Conservation (phyloP, 1,140 invertebrate genomes). For the Mycetomoellerius zeteki region DNA sequence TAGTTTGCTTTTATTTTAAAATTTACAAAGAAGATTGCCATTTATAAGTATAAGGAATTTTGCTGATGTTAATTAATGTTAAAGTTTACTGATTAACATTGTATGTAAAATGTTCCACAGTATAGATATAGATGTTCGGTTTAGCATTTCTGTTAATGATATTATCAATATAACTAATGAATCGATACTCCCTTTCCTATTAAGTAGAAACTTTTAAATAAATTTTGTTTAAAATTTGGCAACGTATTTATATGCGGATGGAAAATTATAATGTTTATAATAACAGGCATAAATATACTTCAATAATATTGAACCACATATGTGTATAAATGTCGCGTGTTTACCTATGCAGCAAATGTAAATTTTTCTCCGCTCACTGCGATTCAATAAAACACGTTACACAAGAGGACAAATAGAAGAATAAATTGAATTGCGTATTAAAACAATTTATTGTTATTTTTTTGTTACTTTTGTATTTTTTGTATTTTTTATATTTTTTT, state of each 20-base stretch:
- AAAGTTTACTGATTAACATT: background rate
- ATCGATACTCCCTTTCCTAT: background rate
- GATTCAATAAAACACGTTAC: slow-evolving; percentile 56
- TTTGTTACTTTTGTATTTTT: slow-evolving; percentile 21
- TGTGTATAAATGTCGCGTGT: slow-evolving; percentile 39
- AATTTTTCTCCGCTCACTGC: slow-evolving; percentile 44
- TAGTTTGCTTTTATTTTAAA: background rate
- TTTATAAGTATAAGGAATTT: background rate
- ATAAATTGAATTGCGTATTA: slow-evolving; percentile 59
- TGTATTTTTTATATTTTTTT: slow-evolving; percentile 40
- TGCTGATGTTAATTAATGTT: background rate
- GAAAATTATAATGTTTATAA: slow-evolving; percentile 52
- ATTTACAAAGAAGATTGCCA: background rate
- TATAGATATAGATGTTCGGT: background rate
- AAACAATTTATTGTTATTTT: slow-evolving; percentile 50
- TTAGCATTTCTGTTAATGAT: background rate
- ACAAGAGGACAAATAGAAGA: slow-evolving; percentile 47
- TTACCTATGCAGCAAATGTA: slow-evolving; percentile 50
- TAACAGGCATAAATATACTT: slow-evolving; percentile 49
- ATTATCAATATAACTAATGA: background rate
- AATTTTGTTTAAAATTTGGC: slow-evolving; percentile 29
- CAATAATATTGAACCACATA: slow-evolving; percentile 42
- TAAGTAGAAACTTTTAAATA: background rate
- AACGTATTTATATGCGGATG: background rate
- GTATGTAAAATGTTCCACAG: background rate